A percentile compares a stretch with the other conserved stretches of the same genome.
These are phyloP conservation scores for Leptopilina syphax DNA, from an alignment of 2,888 invertebrate genomes.

Conservation along the genomic window DNA sequence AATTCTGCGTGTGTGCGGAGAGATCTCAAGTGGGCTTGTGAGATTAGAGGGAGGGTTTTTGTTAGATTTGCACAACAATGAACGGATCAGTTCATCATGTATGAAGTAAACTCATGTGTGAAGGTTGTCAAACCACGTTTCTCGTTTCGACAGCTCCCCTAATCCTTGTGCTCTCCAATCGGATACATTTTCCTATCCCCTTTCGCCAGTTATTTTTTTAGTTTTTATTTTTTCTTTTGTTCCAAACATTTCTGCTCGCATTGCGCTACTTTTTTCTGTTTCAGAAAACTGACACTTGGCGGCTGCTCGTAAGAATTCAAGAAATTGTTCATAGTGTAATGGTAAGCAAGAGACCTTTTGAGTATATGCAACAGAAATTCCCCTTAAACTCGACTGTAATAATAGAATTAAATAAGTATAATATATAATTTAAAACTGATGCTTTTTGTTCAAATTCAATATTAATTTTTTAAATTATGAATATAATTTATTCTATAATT, in stretches of 20 bases:
- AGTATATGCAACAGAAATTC: too few relatives aligned
- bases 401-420: too few relatives aligned
- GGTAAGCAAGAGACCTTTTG: too few relatives aligned
- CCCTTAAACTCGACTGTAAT: too few relatives aligned
- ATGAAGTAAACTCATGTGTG: slow-evolving; percentile 58
- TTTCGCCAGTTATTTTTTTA: slow-evolving; percentile 57
- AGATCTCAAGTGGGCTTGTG: slow-evolving; percentile 71
- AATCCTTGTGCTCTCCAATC: slow-evolving; percentile 73
- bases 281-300: too few relatives aligned
- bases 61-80: slow-evolving; percentile 77
- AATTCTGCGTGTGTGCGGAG: slow-evolving; percentile 64
- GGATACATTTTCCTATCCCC: slow-evolving; percentile 71
- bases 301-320: too few relatives aligned
- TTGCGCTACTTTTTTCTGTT: not conserved
- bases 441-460: too few relatives aligned
- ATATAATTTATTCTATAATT: too few relatives aligned
- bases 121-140: slow-evolving; percentile 21
- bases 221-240: slow-evolving; percentile 51
- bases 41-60: slow-evolving; percentile 75
- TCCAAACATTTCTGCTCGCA: not conserved
- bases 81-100: slow-evolving; percentile 73
- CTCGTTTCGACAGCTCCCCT: slow-evolving; percentile 67
- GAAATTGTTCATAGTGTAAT: too few relatives aligned
- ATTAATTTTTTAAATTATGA: too few relatives aligned
- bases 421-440: too few relatives aligned